Evolutionary conservation across 2,888 invertebrate species (phyloP), one percentile per base, ranked within the genome.

Genomic region (Drosophila cyrtoloma): DNA sequence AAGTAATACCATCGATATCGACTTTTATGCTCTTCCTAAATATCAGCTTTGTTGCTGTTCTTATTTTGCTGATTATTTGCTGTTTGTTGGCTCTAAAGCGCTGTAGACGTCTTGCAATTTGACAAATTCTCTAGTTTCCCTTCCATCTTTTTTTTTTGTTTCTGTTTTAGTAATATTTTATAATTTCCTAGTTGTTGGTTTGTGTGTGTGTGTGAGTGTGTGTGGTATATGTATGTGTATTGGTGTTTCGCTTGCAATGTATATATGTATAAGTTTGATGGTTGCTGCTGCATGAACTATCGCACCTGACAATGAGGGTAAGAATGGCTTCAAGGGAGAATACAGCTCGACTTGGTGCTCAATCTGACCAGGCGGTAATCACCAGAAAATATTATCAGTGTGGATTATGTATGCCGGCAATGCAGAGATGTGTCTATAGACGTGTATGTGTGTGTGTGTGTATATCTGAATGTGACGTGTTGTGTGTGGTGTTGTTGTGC

Each of bases 101-200:
- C 74, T 84, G 79, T 75, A 72, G 72, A 74, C 69, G 77, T 87
- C 73, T 71, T 87, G 85, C 73, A 75, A 73, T 82, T 79, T 81
- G 75, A 75, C 74, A 86, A 86, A 73, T 86, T 86, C 77, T 78
- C 82, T 86, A 84, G 89, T 84, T 87, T 89, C 82, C 80, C 70
- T 59, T 57, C 39, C 57, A 30, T 57, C 14, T 14, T 26, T 12
- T 52, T 30, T 28, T 66, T 71, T 62, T 47, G 6, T 50, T 66
- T 68, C 79, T 68, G 57, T 72, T 75, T 86, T 76, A 67, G 74
- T 81, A 78, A 62, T 85, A 89, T 79, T 77, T 82, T 79, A 88
- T 91, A 88, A 91, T 88, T 91, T 88, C 83, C 91, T 88, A 89
- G 91, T 89, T 89, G 75, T 76, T 72, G 65, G 42, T 44, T 22